Conservation (phyloP, 2,797 vertebrate species). For the Cynopterus sphinx region DNA sequence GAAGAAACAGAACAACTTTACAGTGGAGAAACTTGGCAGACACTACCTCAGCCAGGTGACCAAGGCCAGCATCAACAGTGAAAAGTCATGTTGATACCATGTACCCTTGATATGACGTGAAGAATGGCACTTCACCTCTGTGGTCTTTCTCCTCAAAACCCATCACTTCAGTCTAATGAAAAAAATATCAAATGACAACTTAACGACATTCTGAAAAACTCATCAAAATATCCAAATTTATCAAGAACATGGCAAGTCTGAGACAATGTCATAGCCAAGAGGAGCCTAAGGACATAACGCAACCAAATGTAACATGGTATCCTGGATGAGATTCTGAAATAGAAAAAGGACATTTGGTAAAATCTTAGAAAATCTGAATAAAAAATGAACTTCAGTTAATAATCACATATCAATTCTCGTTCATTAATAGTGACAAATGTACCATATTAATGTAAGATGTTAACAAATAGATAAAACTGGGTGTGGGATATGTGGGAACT, state of each 20-base stretch:
- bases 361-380: background rate
- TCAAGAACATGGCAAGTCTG: constrained; percentile 1
- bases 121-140: background rate
- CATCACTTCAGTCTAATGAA: background rate
- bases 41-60: background rate
- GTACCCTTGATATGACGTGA: background rate
- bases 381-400: background rate
- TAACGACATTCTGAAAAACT: constrained; percentile 20
- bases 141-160: background rate
- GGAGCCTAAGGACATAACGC: background rate
- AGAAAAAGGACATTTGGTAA: background rate
- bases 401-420: background rate
- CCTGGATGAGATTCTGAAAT: background rate
- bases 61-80: background rate
- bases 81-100: background rate
- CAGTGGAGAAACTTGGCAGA: background rate
- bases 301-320: background rate
- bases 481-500: background rate
- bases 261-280: constrained; percentile 4
- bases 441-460: constrained; percentile 1
- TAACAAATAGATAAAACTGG: background rate
- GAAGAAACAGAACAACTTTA: background rate
- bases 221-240: background rate
- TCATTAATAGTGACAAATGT: constrained; percentile 18
- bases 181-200: constrained; percentile 8